Base-by-base conservation (phyloP, 1,140 invertebrate species). In the Solenopsis invicta region DNA sequence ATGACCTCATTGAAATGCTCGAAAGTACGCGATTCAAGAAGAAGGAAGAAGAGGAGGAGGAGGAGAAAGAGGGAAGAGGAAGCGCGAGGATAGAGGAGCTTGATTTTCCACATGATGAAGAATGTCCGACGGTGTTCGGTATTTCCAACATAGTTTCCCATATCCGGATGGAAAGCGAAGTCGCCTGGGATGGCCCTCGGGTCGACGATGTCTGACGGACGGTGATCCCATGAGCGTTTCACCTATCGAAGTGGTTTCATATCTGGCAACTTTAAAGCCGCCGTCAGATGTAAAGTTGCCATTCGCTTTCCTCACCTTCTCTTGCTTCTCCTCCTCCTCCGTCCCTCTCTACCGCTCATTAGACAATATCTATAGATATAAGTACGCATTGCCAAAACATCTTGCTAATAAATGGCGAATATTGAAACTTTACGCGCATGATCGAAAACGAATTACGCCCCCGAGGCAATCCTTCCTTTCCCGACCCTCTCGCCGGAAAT, bases 181-280 rank as follows among this genome's bases (percentile, higher is more conserved):
- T 91, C 91, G 85, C 85, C 74, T 82, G 84, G 88, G 89, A 90
- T 92, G 87, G 88, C 74, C 84, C 82, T 69, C 76, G 78, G 84
- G 24, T 86, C 66, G 75, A 85, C 82, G 61, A 89, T 86, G 77
- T 77, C 62, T 66, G 62, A 34, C 80, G 69, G 67, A 85, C 82
- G 88, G 84, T 61, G 71, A 89, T 92, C 91, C 88, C 92, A 59
- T 69, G 91, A 92, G 92, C 88, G 85, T 90, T 92, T 74, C 89
- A 88, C 84, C 90, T 91, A 93, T 93, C 90, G 88, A 87, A 90
- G 69, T 89, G 90, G 86, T 92, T 92, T 93, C 91, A 91, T 92
- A 91, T 92, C 92, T 89, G 71, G 64, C 86, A 91, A 93, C 88
- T 93, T 93, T 93, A 93, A 92, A 92, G 90, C 87, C 91, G 72